Evolutionary conservation across 2,888 invertebrate species (phyloP).

Genomic region (Vandiemenella viatica): DNA sequence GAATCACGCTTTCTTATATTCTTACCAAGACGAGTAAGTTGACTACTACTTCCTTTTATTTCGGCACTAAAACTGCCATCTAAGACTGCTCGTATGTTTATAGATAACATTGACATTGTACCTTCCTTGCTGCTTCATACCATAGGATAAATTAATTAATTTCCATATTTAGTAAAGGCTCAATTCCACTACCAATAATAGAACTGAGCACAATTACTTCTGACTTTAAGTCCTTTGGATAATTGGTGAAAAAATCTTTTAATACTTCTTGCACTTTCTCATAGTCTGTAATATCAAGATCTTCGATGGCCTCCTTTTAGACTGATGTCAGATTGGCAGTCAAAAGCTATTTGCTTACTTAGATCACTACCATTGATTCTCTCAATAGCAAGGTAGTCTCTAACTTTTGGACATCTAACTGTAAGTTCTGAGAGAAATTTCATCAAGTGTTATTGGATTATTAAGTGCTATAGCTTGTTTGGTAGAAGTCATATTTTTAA

Average conservation of each 20-base stretch:
- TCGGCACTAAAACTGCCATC: background rate
- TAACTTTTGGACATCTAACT: background rate
- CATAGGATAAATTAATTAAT: background rate
- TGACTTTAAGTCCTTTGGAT: slow-evolving; percentile 1
- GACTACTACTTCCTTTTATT: background rate
- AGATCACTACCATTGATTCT: background rate
- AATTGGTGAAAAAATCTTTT: slow-evolving; percentile 1
- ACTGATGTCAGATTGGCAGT: slow-evolving; percentile 2
- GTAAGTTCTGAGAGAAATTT: background rate
- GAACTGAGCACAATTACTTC: background rate
- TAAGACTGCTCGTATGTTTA: background rate
- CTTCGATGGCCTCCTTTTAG: background rate
- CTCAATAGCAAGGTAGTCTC: background rate
- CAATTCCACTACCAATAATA: background rate
- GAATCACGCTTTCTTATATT: background rate
- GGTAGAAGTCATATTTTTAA: no score
- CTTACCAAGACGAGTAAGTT: background rate
- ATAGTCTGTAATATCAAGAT: background rate
- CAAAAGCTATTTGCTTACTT: background rate
- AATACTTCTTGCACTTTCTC: background rate
- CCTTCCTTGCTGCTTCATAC: background rate
- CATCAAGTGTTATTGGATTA: background rate
- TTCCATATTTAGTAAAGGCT: background rate
- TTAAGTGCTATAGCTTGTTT: background rate
- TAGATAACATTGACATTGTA: background rate